Evolutionary conservation across 2,113 vertebrate genomes (phyloP).

Genomic region (Trichechus manatus): DNA sequence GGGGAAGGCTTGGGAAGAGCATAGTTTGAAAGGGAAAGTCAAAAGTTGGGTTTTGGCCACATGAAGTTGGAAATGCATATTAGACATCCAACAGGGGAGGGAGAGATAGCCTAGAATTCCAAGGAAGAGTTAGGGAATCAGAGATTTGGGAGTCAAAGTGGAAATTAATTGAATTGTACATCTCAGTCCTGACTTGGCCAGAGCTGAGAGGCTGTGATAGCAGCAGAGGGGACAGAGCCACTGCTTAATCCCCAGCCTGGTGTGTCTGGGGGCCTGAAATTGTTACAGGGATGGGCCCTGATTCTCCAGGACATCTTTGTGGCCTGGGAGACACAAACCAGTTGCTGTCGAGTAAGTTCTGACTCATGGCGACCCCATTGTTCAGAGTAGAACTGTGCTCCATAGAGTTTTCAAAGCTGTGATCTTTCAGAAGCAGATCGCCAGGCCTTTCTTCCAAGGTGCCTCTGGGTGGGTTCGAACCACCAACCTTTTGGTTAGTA

Average conservation of each 20-base stretch:
- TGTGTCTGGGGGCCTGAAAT: not conserved
- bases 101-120: not conserved
- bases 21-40: not conserved
- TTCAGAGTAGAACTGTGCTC: too few species aligned
- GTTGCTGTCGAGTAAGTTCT: too few species aligned
- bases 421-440: too few species aligned
- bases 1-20: not conserved
- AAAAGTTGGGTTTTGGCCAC: not conserved
- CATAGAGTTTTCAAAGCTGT: too few species aligned
- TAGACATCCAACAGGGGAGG: fast-evolving
- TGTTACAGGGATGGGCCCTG: not conserved
- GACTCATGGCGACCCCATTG: too few species aligned
- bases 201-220: not conserved
- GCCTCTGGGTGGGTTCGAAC: too few species aligned
- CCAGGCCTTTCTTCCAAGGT: too few species aligned
- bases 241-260: not conserved
- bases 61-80: not conserved
- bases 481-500: too few species aligned
- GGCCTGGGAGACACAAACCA: not conserved
- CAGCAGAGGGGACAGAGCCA: not conserved
- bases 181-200: not conserved
- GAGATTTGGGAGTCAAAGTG: not conserved
- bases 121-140: not conserved
- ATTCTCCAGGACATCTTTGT: too few species aligned
- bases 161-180: not conserved